Evolutionary conservation across 2,888 invertebrate species (phyloP).

Genomic region (Pristionchus entomophagus): DNA sequence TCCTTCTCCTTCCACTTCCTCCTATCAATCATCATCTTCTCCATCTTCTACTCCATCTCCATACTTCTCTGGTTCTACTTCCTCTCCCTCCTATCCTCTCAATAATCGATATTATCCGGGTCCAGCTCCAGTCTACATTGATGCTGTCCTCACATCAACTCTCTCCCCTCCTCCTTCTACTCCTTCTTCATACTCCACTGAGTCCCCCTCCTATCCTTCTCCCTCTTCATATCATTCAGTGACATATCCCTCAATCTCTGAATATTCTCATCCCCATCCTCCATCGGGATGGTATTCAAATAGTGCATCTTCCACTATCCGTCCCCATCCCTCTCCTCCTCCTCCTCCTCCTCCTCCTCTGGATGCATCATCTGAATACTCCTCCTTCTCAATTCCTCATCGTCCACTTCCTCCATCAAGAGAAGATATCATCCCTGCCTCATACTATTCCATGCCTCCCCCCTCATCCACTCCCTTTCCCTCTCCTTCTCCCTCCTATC

Average conservation of each 20-base stretch:
- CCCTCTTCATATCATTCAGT: not conserved
- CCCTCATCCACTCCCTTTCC: not conserved
- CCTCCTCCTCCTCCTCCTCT: not conserved
- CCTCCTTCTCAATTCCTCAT: not conserved
- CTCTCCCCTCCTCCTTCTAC: not conserved
- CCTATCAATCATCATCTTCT: not conserved
- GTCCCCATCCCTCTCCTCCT: not conserved
- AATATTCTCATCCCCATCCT: not conserved
- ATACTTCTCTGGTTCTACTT: too few relatives aligned
- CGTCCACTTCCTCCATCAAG: not conserved
- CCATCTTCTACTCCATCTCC: not conserved
- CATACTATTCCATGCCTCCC: constrained; percentile 15
- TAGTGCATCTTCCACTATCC: not conserved
- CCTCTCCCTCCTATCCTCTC: not conserved
- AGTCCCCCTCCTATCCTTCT: not conserved
- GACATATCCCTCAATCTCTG: not conserved
- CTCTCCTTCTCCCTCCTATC: not conserved
- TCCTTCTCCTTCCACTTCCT: not conserved
- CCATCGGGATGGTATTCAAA: not conserved
- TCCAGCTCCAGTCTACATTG: constrained; percentile 7
- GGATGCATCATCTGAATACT: constrained; percentile 26
- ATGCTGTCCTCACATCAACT: not conserved
- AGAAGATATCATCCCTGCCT: not conserved
- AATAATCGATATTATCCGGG: constrained; percentile 22
- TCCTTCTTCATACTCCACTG: not conserved